phyloP scores from a whole-genome alignment of 2,113 vertebrate genomes.

The Panthera leo region DNA sequence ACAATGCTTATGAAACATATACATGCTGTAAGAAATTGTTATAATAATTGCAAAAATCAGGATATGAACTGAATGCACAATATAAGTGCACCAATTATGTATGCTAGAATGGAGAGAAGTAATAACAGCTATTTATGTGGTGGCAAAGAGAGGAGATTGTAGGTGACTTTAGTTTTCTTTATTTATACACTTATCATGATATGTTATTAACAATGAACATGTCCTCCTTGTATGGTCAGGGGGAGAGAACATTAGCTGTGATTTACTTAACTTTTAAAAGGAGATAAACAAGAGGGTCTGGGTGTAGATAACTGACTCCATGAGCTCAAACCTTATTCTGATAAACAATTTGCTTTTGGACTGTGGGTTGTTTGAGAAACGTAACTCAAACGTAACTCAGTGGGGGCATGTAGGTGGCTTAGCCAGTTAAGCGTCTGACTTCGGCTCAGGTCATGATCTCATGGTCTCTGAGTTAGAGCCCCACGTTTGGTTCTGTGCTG shows the following conservation, averaged over 20 bases:
- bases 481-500: no score
- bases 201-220: not conserved
- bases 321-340: not conserved
- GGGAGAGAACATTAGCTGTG: not conserved
- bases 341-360: not conserved
- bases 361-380: not conserved
- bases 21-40: not conserved
- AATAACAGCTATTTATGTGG: not conserved
- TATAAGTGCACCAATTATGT: not conserved
- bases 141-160: not conserved
- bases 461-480: no score
- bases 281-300: not conserved
- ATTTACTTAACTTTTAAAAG: not conserved
- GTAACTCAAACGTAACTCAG: not conserved
- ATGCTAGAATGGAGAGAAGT: not conserved
- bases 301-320: not conserved
- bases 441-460: no score
- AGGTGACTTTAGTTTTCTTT: not conserved
- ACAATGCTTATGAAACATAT: not conserved
- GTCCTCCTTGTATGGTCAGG: not conserved
- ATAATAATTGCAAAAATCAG: not conserved
- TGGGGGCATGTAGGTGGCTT: not conserved
- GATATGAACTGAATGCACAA: not conserved
- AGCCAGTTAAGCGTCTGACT: no score
- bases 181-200: not conserved